Evolutionary conservation across 2,113 vertebrate genomes (phyloP).

Genomic region (Sus scrofa): DNA sequence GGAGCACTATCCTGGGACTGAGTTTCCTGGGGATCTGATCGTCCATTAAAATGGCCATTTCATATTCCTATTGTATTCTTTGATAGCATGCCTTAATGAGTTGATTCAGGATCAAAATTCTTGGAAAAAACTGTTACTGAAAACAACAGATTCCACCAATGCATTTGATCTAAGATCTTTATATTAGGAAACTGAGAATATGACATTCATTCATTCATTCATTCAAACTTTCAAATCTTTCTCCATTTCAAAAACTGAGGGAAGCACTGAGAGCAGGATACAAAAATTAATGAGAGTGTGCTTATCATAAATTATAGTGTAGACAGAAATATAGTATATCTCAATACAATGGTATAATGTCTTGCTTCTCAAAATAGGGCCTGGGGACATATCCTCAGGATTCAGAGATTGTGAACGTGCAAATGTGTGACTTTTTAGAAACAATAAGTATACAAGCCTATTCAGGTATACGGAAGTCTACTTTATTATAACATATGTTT

Average conservation of each 20-base stretch:
- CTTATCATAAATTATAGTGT: background rate
- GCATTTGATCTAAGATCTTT: background rate
- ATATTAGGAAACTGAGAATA: constrained; percentile 13
- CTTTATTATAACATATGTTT: background rate
- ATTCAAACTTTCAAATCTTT: background rate
- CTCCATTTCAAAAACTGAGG: background rate
- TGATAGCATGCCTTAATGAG: background rate
- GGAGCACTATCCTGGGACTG: background rate
- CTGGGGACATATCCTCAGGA: background rate
- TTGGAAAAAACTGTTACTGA: background rate
- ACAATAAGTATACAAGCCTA: background rate
- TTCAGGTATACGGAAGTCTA: background rate
- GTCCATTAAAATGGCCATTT: background rate
- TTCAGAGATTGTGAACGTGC: background rate
- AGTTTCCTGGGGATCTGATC: background rate
- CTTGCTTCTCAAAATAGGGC: background rate
- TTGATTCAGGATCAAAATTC: background rate
- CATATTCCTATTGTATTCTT: background rate
- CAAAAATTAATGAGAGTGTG: background rate
- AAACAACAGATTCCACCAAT: background rate
- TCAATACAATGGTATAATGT: background rate
- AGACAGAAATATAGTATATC: background rate
- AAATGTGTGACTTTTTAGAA: background rate
- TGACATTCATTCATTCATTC: background rate
- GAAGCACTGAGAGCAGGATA: background rate